Percentiles rank a stretch among this genome's conserved stretches.
Evolutionary conservation across 2,113 vertebrate genomes (phyloP).

Genomic region (Trachemys scripta): DNA sequence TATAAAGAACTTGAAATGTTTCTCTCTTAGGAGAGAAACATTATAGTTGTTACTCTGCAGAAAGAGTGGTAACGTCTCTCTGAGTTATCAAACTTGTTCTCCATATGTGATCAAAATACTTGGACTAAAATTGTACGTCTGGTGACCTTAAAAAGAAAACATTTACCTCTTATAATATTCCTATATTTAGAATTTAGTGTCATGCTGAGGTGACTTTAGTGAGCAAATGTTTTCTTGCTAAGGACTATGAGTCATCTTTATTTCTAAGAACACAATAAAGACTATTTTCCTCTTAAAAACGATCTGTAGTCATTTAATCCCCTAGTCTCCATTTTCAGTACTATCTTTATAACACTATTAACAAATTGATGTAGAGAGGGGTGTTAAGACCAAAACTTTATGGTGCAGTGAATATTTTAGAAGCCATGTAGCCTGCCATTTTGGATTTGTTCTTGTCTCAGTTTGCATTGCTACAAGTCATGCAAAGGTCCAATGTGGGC

Average conservation of each 20-base stretch:
- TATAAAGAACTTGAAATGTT: constrained; percentile 3
- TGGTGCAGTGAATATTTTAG: constrained; percentile 34
- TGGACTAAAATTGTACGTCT: fast-evolving
- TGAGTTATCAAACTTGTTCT: background rate
- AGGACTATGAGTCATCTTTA: background rate
- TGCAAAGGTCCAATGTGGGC: constrained; percentile 32
- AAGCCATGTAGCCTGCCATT: background rate
- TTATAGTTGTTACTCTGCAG: background rate
- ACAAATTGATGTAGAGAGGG: background rate
- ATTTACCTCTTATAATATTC: background rate
- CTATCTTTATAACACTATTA: background rate
- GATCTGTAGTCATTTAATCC: background rate
- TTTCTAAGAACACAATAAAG: background rate
- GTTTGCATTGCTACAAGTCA: background rate
- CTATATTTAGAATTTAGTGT: background rate
- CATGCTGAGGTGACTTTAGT: background rate
- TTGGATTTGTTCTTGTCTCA: constrained; percentile 11
- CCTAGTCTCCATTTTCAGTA: background rate
- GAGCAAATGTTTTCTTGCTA: background rate
- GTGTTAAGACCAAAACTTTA: background rate
- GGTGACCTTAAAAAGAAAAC: background rate
- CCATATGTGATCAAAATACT: fast-evolving
- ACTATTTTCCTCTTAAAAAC: background rate
- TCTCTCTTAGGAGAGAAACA: background rate
- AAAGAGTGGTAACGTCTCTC: background rate